A percentile compares a stretch with the other conserved stretches of the same genome.
These are phyloP conservation scores for Spodoptera litura DNA, from an alignment of 1,140 invertebrate genomes.

Conservation along the genomic window DNA sequence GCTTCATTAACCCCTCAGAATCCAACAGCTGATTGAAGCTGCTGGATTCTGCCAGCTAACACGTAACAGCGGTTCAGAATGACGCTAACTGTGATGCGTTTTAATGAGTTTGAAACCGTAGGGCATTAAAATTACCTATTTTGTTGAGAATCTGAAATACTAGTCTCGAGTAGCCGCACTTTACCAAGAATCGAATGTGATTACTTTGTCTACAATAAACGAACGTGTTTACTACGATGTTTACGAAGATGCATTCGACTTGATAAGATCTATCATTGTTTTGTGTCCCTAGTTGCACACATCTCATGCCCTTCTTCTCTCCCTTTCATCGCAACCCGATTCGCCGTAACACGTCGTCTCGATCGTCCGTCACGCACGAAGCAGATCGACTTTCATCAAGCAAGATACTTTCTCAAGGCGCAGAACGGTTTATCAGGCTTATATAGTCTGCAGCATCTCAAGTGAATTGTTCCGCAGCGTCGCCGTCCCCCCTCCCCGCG, in stretches of 20 bases:
- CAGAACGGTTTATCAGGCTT: neutral
- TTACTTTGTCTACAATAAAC: too few species aligned
- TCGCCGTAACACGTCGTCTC: conserved; percentile 32
- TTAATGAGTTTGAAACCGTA: conserved; percentile 6
- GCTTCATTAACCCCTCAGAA: conserved; percentile 69
- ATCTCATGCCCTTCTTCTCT: neutral
- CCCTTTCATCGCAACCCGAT: conserved; percentile 7
- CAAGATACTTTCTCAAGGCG: conserved; percentile 7
- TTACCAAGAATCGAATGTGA: too few species aligned
- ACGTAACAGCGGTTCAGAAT: conserved; percentile 41
- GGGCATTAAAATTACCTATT: neutral
- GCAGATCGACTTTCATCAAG: conserved; percentile 25
- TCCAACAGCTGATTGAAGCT: conserved; percentile 16
- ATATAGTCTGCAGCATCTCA: conserved; percentile 43
- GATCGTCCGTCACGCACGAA: conserved; percentile 23
- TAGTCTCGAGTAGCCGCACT: neutral
- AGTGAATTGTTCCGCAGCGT: conserved; percentile 70
- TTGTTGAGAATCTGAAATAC: neutral
- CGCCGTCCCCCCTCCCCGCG: conserved; percentile 58
- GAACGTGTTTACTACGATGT: neutral
- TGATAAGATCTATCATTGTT: neutral
- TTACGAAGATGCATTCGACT: neutral
- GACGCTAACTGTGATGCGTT: conserved; percentile 39
- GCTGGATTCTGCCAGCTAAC: conserved; percentile 26
- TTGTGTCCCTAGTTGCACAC: neutral